Base-by-base conservation (phyloP, 2,888 invertebrate genomes). In the Ophion slaviceki region DNA sequence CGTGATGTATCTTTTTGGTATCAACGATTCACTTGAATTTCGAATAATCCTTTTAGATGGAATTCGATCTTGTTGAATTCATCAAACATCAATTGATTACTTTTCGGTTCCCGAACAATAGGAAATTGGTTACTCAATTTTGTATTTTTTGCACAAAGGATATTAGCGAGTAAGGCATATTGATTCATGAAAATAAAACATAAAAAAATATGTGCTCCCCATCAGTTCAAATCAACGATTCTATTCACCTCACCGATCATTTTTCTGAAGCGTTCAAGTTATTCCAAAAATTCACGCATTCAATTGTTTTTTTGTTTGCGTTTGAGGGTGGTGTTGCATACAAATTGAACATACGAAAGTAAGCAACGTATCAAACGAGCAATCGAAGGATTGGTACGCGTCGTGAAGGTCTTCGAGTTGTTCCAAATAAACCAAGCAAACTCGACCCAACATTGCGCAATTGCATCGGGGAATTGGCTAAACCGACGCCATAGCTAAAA, bases 401-500 rank as follows among this genome's bases (percentile, higher is more conserved):
- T 59, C 20, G 8, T 40, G 45, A 17, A 62, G 8, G 45, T 28
- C 45, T 61, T 40, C 28, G 45, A 62, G 45, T 75, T 45, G 74
- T 62, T 75, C 28, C 17, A 47, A 47, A 14, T 47, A 47, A 47
- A 47, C 47, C 47, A 47, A 47, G 1, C 47, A 10, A 75, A 75
- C 74, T 75, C 74, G 74, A 62, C 64, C 45, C 40, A 61, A 40
- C 20, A 74, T 59, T 24, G 24, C 2, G 72, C 72, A 72, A 57
- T 40, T 24, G 74, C 28, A 24, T 62, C 62, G 17, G 74, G 28
- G 74, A 62, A 75, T 28, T 45, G 62, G 74, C 20, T 62, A 28
- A 75, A 75, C n/a, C 57, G 62, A 28, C 45, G n/a, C 45, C 24
- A 45, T 10, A 62, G 0, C 61, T 59, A 28, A 62, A 81, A 68